Base-by-base conservation (phyloP, 2,888 invertebrate species). In the Brenthis ino region DNA sequence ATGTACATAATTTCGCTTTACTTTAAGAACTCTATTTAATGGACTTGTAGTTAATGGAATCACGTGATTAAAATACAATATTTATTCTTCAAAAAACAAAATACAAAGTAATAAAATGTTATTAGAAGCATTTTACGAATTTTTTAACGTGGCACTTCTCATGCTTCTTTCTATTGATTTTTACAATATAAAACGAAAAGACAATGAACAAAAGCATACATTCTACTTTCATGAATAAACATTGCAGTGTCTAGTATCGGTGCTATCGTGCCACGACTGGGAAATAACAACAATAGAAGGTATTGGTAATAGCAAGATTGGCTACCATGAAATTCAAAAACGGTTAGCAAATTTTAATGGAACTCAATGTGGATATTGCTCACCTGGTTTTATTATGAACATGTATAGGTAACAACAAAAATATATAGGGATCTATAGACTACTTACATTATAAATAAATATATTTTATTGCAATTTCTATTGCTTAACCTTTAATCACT, bases 341-440 rank as follows among this genome's bases (percentile, higher is more conserved):
- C 89, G 94, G 3, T 83, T 96, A 63, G 94, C 95, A 8, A 87
- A 93, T 69, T 93, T 94, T 77, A 94, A 95, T 80, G 96, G 95
- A 1, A 94, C 95, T 1, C 96, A 96, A 80, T 96, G 96, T 80
- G 96, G 96, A 1, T 96, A 92, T 80, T 97, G 97, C 79, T 94
- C 95, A 55, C 95, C 96, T 1, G 96, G 96, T 13, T 95, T 96
- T 94, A 94, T 96, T 57, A 96, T 96, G 95, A 95, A 94, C 78
- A 96, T 96, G 95, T 94, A 94, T 86, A 94, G 94, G 95, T 95
- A 81, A 77, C 2, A 13, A 6, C 3, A 28, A 48, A 24, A 5
- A 12, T 51, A 3, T 20, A 37, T 56, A 6, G 33, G 6, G 11
- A 20, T 2, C 6, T 14, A 33, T 20, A 53, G 13, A 48, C 48